Percentiles rank a stretch among this genome's conserved stretches.
These are phyloP conservation scores for Branchellion lobata DNA, from an alignment of 2,888 invertebrate genomes.

Conservation along the genomic window DNA sequence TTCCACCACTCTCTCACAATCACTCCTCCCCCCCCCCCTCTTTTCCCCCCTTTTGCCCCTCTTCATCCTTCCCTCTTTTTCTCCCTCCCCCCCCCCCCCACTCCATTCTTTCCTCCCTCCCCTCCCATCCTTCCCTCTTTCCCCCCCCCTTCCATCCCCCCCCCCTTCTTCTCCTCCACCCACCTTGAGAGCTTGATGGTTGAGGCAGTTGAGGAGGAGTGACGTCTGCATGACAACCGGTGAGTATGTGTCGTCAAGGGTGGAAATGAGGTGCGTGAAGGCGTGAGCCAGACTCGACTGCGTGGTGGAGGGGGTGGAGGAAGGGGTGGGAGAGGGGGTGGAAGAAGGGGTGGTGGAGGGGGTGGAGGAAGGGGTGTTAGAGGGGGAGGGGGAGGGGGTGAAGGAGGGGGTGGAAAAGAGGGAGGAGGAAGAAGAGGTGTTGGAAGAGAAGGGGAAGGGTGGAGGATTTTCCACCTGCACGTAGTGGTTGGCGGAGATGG, in stretches of 20 bases:
- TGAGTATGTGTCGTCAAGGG: conserved; percentile 91
- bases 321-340: background rate
- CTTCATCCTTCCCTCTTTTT: no score
- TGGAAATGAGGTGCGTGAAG: conserved; percentile 91
- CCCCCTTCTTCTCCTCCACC: conserved; percentile 45
- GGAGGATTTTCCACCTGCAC: conserved; percentile 61
- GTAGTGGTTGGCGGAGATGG: conserved; percentile 70
- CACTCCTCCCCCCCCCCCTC: no score
- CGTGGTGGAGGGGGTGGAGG: background rate
- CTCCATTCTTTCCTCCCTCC: no score
- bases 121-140: background rate
- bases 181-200: conserved; percentile 82
- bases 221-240: conserved; percentile 91
- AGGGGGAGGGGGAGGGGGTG: background rate
- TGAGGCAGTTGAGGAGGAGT: conserved; percentile 87
- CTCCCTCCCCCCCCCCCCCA: no score
- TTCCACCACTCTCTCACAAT: no score
- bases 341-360: no score
- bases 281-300: conserved; percentile 90
- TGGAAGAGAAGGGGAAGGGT: background rate
- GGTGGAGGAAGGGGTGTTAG: no score
- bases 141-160: background rate
- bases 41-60: no score
- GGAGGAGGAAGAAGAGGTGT: background rate
- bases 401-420: background rate